Evolutionary conservation across 2,888 invertebrate species (phyloP).

Genomic region (Emmelina monodactyla): DNA sequence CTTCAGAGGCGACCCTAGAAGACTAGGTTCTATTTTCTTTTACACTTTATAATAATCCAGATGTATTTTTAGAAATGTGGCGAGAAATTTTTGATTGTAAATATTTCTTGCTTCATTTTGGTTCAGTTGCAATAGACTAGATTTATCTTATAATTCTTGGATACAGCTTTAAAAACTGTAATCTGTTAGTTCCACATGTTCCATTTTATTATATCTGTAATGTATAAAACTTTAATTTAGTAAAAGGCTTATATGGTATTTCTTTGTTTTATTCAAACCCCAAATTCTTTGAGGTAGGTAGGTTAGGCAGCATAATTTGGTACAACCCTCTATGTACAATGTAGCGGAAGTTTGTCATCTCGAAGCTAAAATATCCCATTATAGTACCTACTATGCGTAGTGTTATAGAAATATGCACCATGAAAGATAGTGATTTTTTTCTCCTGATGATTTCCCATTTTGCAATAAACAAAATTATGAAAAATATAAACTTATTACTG

Average conservation of each 20-base stretch:
- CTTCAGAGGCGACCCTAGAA: constrained; percentile 46
- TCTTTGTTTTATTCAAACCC: constrained; percentile 31
- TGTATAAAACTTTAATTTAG: constrained; percentile 52
- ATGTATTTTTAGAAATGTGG: neutral
- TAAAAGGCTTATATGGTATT: constrained; percentile 53
- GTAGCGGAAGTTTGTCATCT: too few species aligned
- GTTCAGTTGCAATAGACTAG: neutral
- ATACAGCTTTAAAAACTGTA: constrained; percentile 1
- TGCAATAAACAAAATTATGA: too few species aligned
- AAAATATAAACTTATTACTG: too few species aligned
- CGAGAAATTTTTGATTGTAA: neutral
- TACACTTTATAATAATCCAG: constrained; percentile 2
- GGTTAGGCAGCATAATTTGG: too few species aligned
- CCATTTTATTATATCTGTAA: constrained; percentile 43
- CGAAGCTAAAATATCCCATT: too few species aligned
- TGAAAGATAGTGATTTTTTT: too few species aligned
- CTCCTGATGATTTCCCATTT: too few species aligned
- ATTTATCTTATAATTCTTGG: too few species aligned
- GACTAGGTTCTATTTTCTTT: constrained; percentile 15
- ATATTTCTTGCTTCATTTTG: neutral
- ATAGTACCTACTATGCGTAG: too few species aligned
- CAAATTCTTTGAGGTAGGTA: constrained; percentile 9
- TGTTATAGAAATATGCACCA: too few species aligned
- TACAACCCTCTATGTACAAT: too few species aligned
- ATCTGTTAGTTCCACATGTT: constrained; percentile 42